Conservation (phyloP, 2,113 vertebrate species). For the Oriolus oriolus region DNA sequence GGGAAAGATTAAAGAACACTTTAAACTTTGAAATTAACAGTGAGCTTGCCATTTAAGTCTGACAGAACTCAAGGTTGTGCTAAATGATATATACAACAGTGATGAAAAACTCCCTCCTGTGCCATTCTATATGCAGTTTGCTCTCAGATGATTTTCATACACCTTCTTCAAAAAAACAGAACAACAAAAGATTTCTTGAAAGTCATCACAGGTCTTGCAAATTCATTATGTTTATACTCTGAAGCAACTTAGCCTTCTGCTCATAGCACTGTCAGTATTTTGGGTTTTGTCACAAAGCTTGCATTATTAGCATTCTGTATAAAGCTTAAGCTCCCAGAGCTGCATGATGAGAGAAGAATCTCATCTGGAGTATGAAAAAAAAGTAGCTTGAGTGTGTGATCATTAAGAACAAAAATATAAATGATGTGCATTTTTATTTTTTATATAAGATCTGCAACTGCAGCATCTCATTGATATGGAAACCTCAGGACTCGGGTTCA, state of each 20-base stretch:
- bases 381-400: neutral
- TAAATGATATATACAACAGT: constrained; percentile 1
- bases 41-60: constrained; percentile 30
- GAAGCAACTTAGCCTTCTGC: constrained; percentile 18
- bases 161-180: neutral
- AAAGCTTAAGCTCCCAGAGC: neutral
- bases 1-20: constrained; percentile 9
- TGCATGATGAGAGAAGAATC: neutral
- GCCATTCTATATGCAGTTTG: neutral
- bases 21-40: constrained; percentile 44
- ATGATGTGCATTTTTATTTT: neutral
- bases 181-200: constrained; percentile 13
- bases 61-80: neutral
- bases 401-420: neutral
- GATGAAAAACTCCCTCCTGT: constrained; percentile 11
- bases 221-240: neutral
- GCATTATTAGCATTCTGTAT: neutral
- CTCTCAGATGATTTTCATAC: neutral
- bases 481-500: neutral
- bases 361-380: neutral
- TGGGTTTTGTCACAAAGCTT: neutral
- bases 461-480: neutral
- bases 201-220: neutral
- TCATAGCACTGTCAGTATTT: neutral
- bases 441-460: neutral